phyloP scores from a whole-genome alignment of 2,888 invertebrate species.

The Brachylomia viminalis region DNA sequence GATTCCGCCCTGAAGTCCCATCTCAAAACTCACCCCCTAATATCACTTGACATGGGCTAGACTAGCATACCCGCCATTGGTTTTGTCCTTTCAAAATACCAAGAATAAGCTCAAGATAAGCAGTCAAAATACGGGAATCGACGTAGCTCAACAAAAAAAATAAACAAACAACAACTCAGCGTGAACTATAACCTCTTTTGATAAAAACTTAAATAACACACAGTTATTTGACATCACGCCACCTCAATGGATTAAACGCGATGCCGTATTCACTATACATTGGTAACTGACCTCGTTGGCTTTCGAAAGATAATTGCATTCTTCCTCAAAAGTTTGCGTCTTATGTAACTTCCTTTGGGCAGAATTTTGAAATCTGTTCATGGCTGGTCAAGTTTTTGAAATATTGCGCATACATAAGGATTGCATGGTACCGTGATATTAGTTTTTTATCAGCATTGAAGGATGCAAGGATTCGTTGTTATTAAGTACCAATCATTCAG shows the following conservation, averaged over 20 bases:
- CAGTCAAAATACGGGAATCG: slow-evolving; percentile 7
- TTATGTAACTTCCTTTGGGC: slow-evolving; percentile 34
- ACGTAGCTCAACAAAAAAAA: slow-evolving; percentile 34
- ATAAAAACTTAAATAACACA: slow-evolving; percentile 52
- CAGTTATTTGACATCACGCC: slow-evolving; percentile 48
- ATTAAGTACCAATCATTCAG: background rate
- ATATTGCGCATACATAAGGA: slow-evolving; percentile 6
- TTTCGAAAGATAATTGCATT: slow-evolving; percentile 46
- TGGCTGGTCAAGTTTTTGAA: slow-evolving; percentile 20
- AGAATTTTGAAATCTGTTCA: slow-evolving; percentile 23
- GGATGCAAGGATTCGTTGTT: background rate
- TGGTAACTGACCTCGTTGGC: slow-evolving; percentile 41
- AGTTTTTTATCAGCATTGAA: background rate
- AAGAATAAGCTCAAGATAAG: slow-evolving; percentile 11
- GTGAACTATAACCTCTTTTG: slow-evolving; percentile 54
- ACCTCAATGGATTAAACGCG: slow-evolving; percentile 20
- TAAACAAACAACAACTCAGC: slow-evolving; percentile 41
- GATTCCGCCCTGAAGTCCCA: background rate
- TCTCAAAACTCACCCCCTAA: background rate
- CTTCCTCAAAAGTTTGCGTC: slow-evolving; percentile 40
- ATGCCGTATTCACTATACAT: slow-evolving; percentile 23
- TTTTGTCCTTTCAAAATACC: background rate
- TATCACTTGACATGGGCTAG: background rate
- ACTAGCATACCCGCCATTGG: background rate
- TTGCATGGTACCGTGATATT: background rate